Conservation (phyloP, 2,797 vertebrate genomes). For the Stomatorhinus walkeri region DNA sequence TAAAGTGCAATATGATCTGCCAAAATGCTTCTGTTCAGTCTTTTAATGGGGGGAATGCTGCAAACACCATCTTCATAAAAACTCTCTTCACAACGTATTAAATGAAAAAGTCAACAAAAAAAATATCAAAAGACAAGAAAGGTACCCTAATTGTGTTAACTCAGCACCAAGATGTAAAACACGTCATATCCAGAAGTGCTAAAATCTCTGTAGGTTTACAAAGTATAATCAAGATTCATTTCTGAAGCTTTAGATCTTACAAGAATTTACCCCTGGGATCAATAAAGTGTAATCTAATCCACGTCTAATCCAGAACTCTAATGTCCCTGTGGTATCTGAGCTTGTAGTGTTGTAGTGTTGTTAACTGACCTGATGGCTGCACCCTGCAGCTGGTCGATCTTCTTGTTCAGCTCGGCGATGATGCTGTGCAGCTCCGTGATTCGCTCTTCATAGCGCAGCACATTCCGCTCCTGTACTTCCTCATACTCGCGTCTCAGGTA, state of each 20-base stretch:
- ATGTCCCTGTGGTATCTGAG: background rate
- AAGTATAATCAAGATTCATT: background rate
- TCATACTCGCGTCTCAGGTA: constrained; percentile 76
- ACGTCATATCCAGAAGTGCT: background rate
- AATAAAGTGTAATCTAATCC: background rate
- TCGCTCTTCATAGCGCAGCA: constrained; percentile 71
- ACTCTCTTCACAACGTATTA: background rate
- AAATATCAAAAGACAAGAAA: background rate
- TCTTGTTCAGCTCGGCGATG: constrained; percentile 79
- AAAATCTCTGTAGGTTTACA: background rate
- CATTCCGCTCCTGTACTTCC: constrained; percentile 70
- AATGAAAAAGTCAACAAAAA: background rate
- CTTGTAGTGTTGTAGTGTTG: background rate
- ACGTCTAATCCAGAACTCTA: background rate
- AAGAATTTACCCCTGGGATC: background rate
- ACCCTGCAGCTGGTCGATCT: constrained; percentile 72
- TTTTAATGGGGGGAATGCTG: background rate
- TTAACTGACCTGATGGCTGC: constrained; percentile 67
- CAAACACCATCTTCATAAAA: background rate
- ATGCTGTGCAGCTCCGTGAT: constrained; percentile 78
- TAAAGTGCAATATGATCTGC: background rate
- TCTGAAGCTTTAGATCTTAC: background rate
- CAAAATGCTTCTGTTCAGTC: background rate
- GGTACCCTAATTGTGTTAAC: background rate
- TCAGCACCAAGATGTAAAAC: background rate